Base-by-base conservation (phyloP, 2,113 vertebrate species). In the Alligator mississippiensis region DNA sequence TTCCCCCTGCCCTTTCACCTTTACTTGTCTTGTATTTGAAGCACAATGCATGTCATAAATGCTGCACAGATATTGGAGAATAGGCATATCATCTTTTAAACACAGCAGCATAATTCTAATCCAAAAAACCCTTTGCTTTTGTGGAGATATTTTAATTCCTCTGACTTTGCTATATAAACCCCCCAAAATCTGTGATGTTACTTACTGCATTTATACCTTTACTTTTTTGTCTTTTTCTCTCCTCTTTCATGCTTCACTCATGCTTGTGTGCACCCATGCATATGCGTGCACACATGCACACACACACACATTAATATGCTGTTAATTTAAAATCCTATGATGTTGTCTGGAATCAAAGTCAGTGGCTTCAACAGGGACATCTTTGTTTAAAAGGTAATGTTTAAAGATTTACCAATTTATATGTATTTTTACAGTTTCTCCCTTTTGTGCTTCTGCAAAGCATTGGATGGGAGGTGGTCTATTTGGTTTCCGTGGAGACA, bases 171-270 rank as follows among this genome's bases (percentile, higher is more conserved):
- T 68, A 88, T 94, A 88, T 9, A 77, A 81, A 82, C 94, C 93
- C 96, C 68, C 92, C 94, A 84, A 92, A 96, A 94, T 94, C 81
- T 94, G 80, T 91, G 62, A 88, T 87, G 96, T 97, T 97, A 96
- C 97, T 97, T 96, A 97, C 96, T 95, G 90, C 95, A 85, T 96
- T 97, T 97, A 91, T 97, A 96, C 93, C 93, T 94, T 74, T 90
- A 57, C 76, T 95, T 91, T 93, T 91, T 96, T 97, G 94, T 95
- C 83, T 89, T 80, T 47, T 47, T 47, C 47, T 47, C 47, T 47
- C 47, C 47, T 47, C 47, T 47, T 47, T 47, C 86, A 64, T 93
- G 84, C 90, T 85, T 94, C 90, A 72, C 81, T 77, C 0, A 28
- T 24, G 0, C 94, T 87, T 87, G 54, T 93, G 79, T 55, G 47